Evolutionary conservation across 2,113 vertebrate genomes (phyloP).

Genomic region (Alligator sinensis): DNA sequence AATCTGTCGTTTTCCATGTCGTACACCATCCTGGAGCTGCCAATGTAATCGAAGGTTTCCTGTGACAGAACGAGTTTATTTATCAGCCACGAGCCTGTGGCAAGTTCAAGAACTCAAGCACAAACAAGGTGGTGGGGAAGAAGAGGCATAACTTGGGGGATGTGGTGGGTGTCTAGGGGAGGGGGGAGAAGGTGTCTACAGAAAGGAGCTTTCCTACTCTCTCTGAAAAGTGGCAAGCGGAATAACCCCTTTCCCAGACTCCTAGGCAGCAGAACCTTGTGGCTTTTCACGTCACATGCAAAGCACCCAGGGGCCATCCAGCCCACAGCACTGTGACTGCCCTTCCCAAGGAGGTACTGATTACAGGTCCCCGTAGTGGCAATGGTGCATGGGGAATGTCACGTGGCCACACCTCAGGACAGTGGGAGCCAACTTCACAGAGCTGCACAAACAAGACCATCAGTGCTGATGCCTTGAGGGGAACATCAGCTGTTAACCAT

Average conservation of each 20-base stretch:
- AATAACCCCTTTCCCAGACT: background rate
- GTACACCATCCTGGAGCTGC: conserved; percentile 92
- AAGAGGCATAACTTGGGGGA: background rate
- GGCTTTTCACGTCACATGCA: background rate
- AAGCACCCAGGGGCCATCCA: fast-evolving
- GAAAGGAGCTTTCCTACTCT: background rate
- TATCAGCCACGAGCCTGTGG: background rate
- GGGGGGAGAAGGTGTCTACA: fast-evolving
- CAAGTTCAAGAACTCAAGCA: background rate
- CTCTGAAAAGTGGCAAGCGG: background rate
- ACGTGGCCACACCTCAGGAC: background rate
- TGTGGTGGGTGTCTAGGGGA: background rate
- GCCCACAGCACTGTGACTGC: fast-evolving
- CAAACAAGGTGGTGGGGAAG: background rate
- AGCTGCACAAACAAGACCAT: background rate
- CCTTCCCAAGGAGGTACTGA: background rate
- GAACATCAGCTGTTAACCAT: conserved; percentile 60
- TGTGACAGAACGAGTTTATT: conserved; percentile 31
- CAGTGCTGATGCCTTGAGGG: conserved; percentile 29
- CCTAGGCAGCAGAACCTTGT: background rate
- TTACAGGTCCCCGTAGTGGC: fast-evolving
- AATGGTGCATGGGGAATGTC: background rate
- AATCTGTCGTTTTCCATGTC: conserved; percentile 83
- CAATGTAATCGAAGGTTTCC: conserved; percentile 98
- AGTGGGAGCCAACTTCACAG: background rate